A percentile compares a stretch with the other conserved stretches of the same genome.
phyloP scores from a whole-genome alignment of 2,888 invertebrate species.

The Xylota segnis region DNA sequence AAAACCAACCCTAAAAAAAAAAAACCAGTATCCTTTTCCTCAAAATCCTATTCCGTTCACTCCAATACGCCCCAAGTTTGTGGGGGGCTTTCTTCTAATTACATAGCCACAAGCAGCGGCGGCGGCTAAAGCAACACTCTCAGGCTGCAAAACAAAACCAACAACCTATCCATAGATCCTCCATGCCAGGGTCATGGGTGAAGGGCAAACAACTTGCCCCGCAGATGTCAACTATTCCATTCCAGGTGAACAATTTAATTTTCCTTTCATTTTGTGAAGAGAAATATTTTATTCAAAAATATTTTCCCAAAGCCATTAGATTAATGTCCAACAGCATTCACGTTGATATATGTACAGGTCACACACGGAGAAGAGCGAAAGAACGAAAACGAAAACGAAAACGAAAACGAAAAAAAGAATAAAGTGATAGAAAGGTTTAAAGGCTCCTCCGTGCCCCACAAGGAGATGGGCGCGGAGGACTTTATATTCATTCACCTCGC shows the following conservation, averaged over 20 bases:
- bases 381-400: no score
- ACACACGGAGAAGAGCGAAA: conserved; percentile 57
- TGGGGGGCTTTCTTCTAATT: conserved; percentile 63
- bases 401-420: conserved; percentile 41
- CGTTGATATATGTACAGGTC: conserved; percentile 64
- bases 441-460: conserved; percentile 42
- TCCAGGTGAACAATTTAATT: conserved; percentile 47
- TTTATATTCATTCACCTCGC: conserved; percentile 69
- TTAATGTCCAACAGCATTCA: conserved; percentile 67
- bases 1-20: conserved; percentile 48
- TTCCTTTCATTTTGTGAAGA: conserved; percentile 34
- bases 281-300: conserved; percentile 68
- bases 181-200: conserved; percentile 68
- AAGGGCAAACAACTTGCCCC: conserved; percentile 52
- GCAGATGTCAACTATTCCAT: conserved; percentile 61
- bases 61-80: conserved; percentile 41
- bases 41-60: conserved; percentile 30
- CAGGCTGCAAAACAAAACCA: conserved; percentile 18
- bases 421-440: conserved; percentile 52
- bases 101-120: conserved; percentile 58
- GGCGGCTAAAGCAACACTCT: conserved; percentile 46
- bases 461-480: conserved; percentile 73
- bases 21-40: not conserved
- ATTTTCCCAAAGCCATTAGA: conserved; percentile 72
- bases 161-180: conserved; percentile 34